Base-by-base conservation (phyloP, 2,888 invertebrate genomes). In the Tribolium freemani region DNA sequence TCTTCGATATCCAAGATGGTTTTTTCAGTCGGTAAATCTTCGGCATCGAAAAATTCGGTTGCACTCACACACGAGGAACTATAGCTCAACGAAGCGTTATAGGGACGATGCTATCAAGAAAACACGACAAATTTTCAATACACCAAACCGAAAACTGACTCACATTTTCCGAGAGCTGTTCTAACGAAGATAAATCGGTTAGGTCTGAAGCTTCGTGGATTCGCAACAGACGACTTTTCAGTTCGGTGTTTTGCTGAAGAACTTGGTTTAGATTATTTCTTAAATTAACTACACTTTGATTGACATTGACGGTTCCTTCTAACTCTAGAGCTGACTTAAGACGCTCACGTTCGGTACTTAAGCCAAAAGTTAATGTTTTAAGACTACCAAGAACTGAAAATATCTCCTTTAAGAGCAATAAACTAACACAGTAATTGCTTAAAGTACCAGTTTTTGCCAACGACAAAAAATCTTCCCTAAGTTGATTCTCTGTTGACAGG, bases 1-100 rank as follows among this genome's bases (percentile, higher is more conserved):
- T 85, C 85, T 0, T 84, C 84, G 0, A 87, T 88, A 8, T 87
- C 87, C 60, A 77, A 44, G 45, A 68, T 60, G 1, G 72, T 20
- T 54, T 81, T 80, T 38, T 81, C 81, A 26, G 75, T 72, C 6
- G 83, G 82, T 46, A 88, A 84, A 77, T 94, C 94, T 82, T 93
- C 93, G 0, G 94, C 95, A 85, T 95, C 94, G 84, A 93, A 94
- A 87, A 94, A 94, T 86, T 95, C 93, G 0, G 93, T 92, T 0
- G 92, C 92, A 70, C 92, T 93, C 20, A 93, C 90, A 79, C 93
- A 92, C 0, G 93, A 93, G 20, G 93, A 94, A 82, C 93, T 93
- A 85, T 92, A 92, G 83, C 93, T 93, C 53, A 92, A 86, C 0
- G 93, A 93, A 82, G 90, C 90, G 75, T 90, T 90, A 79, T 92